phyloP scores from a whole-genome alignment of 2,797 vertebrate species.

The Mormyrus hasselquistii region DNA sequence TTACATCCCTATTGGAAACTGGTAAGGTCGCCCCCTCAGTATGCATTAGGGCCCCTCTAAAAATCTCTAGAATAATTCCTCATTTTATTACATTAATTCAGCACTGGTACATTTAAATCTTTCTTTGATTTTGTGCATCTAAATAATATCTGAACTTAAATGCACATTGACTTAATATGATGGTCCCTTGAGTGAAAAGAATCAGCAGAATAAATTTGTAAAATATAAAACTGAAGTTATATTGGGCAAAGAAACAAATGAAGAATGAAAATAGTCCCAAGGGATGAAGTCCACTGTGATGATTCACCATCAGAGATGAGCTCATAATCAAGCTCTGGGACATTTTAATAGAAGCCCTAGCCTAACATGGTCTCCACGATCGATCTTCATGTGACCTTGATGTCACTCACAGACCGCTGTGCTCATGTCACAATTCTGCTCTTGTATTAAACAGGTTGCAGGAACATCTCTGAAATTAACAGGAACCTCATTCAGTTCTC shows the following conservation, averaged over 20 bases:
- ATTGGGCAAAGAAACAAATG: not conserved
- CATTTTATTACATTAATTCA: not conserved
- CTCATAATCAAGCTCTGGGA: not conserved
- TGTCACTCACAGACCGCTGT: not conserved
- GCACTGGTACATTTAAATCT: not conserved
- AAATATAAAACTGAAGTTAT: not conserved
- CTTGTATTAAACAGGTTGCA: conserved; percentile 66
- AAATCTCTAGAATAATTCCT: not conserved
- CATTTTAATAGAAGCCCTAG: not conserved
- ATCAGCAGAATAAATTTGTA: not conserved
- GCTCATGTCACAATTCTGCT: not conserved
- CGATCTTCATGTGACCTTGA: not conserved
- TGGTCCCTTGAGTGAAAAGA: not conserved
- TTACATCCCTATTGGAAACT: not conserved
- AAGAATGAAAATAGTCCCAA: not conserved
- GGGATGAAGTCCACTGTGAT: not conserved
- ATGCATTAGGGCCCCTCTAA: not conserved
- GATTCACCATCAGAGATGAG: not conserved
- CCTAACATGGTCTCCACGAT: not conserved
- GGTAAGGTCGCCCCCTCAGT: not conserved
- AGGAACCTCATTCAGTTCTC: conserved; percentile 77
- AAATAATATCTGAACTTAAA: not conserved
- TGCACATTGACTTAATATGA: not conserved
- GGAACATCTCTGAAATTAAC: conserved; percentile 78
- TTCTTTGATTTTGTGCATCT: not conserved